Evolutionary conservation across 1,140 invertebrate genomes (phyloP), one percentile per base, ranked within the genome.

Genomic region (Antheraea mylitta): DNA sequence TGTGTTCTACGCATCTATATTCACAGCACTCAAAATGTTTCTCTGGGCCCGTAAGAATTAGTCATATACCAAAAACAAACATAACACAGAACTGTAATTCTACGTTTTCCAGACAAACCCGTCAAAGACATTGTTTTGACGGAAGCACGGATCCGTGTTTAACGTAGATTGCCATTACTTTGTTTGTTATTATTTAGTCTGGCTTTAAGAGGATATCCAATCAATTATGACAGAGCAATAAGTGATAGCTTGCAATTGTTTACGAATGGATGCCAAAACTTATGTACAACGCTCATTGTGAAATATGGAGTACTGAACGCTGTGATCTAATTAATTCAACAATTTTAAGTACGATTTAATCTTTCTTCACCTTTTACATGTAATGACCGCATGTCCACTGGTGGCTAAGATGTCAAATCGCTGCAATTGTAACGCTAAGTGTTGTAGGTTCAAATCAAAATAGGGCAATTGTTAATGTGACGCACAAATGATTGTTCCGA

Each of bases 131-230:
- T 18, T 65, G 64, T 45, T 53, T 45, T 19, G 13, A 65, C 2
- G 37, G 22, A 19, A 45, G 48, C 16, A 6, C 45, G 16, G 45
- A 53, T 45, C 18, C 30, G 61, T 18, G 37, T 65, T 53, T 65
- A 65, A 48, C 36, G 30, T 9, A 53, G 45, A 65, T n/a, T 19
- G 18, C 64, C 45, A 48, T 48, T 65, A 45, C 37, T 48, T n/a
- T 37, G 65, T 66, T 66, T 66, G 18, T 66, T 66, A 59, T 66
- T 59, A 59, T 37, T 66, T 66, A 58, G 65, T 66, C 65, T 66
- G 65, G 11, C 10, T 36, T 59, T 66, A 66, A 66, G 65, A 66
- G 65, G 48, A 58, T 18, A 37, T 37, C 65, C 36, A 66, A 66
- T 58, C 53, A 37, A 58, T 59, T 19, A 58, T 66, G 65, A 59